These are phyloP conservation scores for Drosophila kanapiae DNA, from an alignment of 1,140 invertebrate genomes.

Conservation along the genomic window DNA sequence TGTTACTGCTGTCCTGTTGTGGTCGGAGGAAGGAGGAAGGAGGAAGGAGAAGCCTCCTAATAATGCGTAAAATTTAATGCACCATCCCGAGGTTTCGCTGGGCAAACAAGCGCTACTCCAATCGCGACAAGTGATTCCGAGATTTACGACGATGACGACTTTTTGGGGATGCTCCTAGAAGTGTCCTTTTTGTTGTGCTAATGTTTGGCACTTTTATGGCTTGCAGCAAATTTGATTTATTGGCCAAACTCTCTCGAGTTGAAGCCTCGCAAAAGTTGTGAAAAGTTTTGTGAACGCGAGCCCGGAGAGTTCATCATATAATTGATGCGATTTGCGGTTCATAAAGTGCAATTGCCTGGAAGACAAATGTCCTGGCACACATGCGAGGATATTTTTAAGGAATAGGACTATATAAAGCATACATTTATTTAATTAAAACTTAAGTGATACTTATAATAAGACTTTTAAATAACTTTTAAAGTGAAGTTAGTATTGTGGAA, in stretches of 20 bases:
- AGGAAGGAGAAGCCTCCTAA: conserved; percentile 44
- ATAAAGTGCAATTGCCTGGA: conserved; percentile 77
- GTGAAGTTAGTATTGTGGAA: background rate
- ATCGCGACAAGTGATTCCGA: conserved; percentile 84
- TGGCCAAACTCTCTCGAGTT: conserved; percentile 68
- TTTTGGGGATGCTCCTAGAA: conserved; percentile 28
- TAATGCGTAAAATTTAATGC: conserved; percentile 84
- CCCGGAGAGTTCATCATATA: conserved; percentile 71
- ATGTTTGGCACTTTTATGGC: conserved; percentile 78
- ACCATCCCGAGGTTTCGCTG: conserved; percentile 49
- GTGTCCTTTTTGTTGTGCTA: conserved; percentile 76
- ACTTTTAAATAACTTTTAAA: background rate
- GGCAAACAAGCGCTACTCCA: conserved; percentile 47
- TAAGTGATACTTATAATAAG: background rate
- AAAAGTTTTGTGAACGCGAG: conserved; percentile 37
- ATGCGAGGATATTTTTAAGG: conserved; percentile 37
- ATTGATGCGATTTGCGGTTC: conserved; percentile 81
- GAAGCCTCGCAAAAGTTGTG: conserved; percentile 54
- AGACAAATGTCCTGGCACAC: conserved; percentile 33
- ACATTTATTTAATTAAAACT: too few relatives aligned
- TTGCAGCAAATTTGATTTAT: conserved; percentile 82
- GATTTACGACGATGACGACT: conserved; percentile 76
- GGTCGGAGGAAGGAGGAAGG: background rate
- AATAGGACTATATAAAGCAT: background rate
- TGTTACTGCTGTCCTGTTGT: conserved; percentile 51